A percentile compares a stretch with the other conserved stretches of the same genome.
These are phyloP conservation scores for Lamproptera curius DNA, from an alignment of 2,888 invertebrate genomes.

Conservation along the genomic window DNA sequence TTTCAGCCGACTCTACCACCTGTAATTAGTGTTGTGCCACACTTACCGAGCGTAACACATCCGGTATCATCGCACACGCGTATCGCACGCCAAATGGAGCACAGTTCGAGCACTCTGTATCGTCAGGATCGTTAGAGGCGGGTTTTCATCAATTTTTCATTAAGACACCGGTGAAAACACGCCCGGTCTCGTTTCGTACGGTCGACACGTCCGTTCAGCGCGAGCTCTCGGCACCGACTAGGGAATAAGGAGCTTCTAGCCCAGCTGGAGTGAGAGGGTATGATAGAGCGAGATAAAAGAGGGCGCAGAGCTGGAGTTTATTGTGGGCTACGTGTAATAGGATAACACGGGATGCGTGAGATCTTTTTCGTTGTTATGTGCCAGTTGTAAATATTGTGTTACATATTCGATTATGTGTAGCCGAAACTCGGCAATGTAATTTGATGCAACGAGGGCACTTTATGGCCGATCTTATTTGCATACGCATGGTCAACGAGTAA, in stretches of 20 bases:
- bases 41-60: constrained; percentile 47
- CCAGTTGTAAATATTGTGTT: constrained; percentile 26
- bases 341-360: constrained; percentile 61
- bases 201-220: constrained; percentile 41
- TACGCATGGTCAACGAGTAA: no score
- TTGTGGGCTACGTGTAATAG: constrained; percentile 66
- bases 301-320: constrained; percentile 74
- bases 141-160: constrained; percentile 62
- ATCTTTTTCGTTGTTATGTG: constrained; percentile 53
- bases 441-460: no score
- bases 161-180: constrained; percentile 59
- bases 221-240: constrained; percentile 63
- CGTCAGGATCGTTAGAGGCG: constrained; percentile 40
- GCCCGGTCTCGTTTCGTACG: constrained; percentile 37
- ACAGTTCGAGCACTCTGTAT: constrained; percentile 38
- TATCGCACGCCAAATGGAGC: constrained; percentile 43
- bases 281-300: constrained; percentile 41
- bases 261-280: constrained; percentile 43
- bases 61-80: constrained; percentile 46
- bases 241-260: constrained; percentile 51
- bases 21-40: constrained; percentile 48
- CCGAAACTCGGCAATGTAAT: no score
- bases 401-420: constrained; percentile 13
- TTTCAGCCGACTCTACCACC: constrained; percentile 43
- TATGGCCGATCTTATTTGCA: no score